Conservation (phyloP, 2,113 vertebrate genomes). For the Willisornis vidua region DNA sequence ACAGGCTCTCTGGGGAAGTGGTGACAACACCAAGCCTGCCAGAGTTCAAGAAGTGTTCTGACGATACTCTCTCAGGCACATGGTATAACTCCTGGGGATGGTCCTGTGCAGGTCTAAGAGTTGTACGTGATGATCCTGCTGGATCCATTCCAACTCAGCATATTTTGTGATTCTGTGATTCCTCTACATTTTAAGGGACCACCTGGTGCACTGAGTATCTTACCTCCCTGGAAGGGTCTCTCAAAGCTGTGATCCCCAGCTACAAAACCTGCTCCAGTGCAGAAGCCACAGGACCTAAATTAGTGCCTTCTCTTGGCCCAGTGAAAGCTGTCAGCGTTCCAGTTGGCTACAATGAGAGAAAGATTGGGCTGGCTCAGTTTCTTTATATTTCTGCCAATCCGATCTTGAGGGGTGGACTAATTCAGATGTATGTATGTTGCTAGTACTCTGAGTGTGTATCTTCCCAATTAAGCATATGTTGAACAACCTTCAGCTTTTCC, state of each 20-base stretch:
- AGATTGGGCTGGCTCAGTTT: neutral
- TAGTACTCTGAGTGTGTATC: neutral
- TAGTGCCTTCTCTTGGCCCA: neutral
- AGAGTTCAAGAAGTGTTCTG: neutral
- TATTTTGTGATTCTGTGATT: neutral
- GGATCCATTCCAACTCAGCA: neutral
- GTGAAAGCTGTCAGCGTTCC: neutral
- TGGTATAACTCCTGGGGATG: neutral
- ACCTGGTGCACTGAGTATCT: neutral
- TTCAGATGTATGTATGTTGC: neutral
- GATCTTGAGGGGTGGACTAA: neutral
- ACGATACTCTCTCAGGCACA: neutral
- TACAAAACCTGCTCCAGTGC: neutral
- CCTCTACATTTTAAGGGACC: neutral
- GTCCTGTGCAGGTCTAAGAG: neutral
- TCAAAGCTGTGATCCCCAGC: neutral
- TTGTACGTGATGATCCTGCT: neutral
- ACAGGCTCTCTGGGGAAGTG: neutral
- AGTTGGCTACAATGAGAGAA: neutral
- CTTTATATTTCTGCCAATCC: neutral
- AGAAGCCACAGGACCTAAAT: neutral
- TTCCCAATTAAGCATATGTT: neutral
- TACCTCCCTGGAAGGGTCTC: neutral
- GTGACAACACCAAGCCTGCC: neutral
- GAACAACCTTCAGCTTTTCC: neutral